Evolutionary conservation across 2,888 invertebrate genomes (phyloP), one percentile per base, ranked within the genome.

Genomic region (Drymonia ruficornis): DNA sequence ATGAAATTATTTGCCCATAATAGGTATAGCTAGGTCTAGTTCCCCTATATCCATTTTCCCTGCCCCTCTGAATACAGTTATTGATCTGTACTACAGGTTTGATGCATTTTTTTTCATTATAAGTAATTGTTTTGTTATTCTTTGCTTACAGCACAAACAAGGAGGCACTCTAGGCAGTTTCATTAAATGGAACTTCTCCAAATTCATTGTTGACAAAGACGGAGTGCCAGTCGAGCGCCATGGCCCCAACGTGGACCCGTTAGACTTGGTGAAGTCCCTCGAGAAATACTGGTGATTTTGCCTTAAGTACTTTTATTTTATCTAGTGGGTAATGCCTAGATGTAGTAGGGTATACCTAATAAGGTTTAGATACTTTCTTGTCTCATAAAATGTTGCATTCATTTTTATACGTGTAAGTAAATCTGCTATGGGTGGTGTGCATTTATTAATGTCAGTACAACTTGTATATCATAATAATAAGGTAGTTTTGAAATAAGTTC

Each of bases 131-230:
- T 16, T 52, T 42, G 52, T 52, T 47, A 34, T 18, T 18, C 7
- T 52, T 56, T 52, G 64, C 83, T 80, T 40, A 52, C 80, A 93
- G 93, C 72, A 87, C 60, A 92, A 93, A 69, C 89, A 93, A 76
- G 94, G 94, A 29, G 94, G 94, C 15, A 87, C 88, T 8, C 69
- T 94, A 8, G 94, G 94, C 34, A 95, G 91, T 73, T 95, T 95
- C 74, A 95, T 97, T 79, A 97, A 97, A 84, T 97, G 97, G 97
- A 97, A 97, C 84, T 97, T 97, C 85, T 95, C 96, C 36, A 97
- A 97, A 81, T 97, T 97, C 87, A 93, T 97, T 56, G 89, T 97
- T 16, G 93, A 96, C 86, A 95, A 95, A 71, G 84, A 96, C 28
- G 97, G 97, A 5, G 87, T 94, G 9, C 95, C 95, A 0, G 94